Evolutionary conservation across 2,113 vertebrate species (phyloP).

Genomic region (Calidris pygmaea): DNA sequence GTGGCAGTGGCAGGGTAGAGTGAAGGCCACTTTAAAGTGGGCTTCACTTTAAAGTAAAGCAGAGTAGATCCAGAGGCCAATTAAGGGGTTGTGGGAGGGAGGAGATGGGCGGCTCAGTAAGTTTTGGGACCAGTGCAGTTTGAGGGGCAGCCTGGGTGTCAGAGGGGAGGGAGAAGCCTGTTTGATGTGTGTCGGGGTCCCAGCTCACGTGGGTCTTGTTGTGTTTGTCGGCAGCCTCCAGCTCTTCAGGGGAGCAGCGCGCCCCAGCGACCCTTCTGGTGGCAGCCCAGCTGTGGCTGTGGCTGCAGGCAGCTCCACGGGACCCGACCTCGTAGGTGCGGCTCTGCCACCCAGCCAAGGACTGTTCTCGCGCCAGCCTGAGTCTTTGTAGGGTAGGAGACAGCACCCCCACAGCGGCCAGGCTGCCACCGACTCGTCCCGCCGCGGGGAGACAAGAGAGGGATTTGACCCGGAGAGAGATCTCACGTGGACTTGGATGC

Average conservation of each 20-base stretch:
- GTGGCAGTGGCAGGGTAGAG: not conserved
- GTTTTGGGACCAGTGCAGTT: accelerated
- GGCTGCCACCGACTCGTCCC: not conserved
- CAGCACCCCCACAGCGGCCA: slow-evolving; percentile 20
- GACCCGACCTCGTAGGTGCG: slow-evolving; percentile 67
- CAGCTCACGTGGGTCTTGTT: accelerated
- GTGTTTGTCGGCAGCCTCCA: slow-evolving; percentile 70
- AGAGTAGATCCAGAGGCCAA: no score
- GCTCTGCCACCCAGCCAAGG: slow-evolving; percentile 43
- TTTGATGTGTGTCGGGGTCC: accelerated
- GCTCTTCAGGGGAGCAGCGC: slow-evolving; percentile 64
- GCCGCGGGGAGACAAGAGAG: not conserved
- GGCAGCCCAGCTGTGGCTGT: slow-evolving; percentile 70
- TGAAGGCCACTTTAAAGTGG: accelerated
- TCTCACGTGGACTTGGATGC: accelerated
- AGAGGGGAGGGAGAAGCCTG: accelerated
- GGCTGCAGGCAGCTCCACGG: slow-evolving; percentile 58
- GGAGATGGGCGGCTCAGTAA: no score
- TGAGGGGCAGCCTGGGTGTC: accelerated
- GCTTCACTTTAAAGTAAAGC: no score
- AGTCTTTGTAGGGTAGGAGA: slow-evolving; percentile 70
- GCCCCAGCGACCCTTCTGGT: slow-evolving; percentile 57
- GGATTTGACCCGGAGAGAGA: not conserved
- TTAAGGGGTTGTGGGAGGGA: not conserved
- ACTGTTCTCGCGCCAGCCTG: slow-evolving; percentile 69